These are phyloP conservation scores for Chromoteleia sp. DNA, from an alignment of 2,888 invertebrate species.

Conservation along the genomic window DNA sequence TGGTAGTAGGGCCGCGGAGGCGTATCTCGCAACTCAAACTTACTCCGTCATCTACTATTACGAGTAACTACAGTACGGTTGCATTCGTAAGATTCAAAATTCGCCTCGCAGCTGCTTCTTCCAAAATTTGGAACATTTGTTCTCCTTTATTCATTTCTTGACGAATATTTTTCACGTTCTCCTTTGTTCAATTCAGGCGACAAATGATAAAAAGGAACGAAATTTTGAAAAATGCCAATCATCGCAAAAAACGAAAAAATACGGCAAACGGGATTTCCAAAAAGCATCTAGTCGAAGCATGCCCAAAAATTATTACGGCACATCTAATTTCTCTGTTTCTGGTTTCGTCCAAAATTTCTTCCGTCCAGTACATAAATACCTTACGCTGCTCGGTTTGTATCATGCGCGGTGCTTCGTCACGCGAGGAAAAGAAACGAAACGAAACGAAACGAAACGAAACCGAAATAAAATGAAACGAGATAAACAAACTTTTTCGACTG, in stretches of 20 bases:
- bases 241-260: conserved; percentile 73
- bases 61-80: conserved; percentile 54
- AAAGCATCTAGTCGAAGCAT: conserved; percentile 83
- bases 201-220: conserved; percentile 58
- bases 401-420: too few species aligned
- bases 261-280: conserved; percentile 76
- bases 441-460: neutral
- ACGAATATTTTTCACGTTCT: neutral
- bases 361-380: conserved; percentile 73
- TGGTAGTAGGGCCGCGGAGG: conserved; percentile 28
- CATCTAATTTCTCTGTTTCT: conserved; percentile 75
- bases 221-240: conserved; percentile 84
- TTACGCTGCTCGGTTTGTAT: conserved; percentile 63
- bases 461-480: too few species aligned
- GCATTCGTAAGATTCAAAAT: conserved; percentile 33
- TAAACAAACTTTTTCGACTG: too few species aligned
- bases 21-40: conserved; percentile 60
- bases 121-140: neutral
- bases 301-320: conserved; percentile 84
- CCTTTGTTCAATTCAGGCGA: conserved; percentile 10
- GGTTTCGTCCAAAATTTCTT: conserved; percentile 29
- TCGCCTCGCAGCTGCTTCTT: neutral
- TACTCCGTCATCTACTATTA: conserved; percentile 55
- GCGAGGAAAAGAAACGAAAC: too few species aligned
- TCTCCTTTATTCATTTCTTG: neutral